A percentile compares a stretch with the other conserved stretches of the same genome.
phyloP scores from a whole-genome alignment of 2,113 vertebrate species.

The Pomatostomus ruficeps region DNA sequence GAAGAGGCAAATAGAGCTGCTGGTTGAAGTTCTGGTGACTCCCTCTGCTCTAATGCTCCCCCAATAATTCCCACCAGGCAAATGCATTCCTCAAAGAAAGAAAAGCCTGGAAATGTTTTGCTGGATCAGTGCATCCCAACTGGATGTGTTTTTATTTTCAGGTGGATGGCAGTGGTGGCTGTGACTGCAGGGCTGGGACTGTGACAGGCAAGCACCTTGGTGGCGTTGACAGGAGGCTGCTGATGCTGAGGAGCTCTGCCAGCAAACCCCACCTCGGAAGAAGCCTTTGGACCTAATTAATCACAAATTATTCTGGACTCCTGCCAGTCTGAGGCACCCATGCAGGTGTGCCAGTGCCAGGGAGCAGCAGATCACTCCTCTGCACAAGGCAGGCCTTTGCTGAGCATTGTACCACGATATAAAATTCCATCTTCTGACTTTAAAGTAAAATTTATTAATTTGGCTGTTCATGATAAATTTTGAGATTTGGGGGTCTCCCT shows the following conservation, averaged over 20 bases:
- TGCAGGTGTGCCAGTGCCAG: neutral
- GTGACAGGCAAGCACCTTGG: fast-evolving
- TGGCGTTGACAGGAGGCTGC: fast-evolving
- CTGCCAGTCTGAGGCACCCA: neutral
- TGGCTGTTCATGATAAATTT: neutral
- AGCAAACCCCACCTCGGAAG: neutral
- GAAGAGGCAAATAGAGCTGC: neutral
- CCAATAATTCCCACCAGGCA: neutral
- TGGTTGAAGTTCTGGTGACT: neutral
- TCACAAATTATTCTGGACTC: neutral
- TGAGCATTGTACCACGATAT: neutral
- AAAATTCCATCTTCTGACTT: neutral
- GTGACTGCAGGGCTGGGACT: neutral
- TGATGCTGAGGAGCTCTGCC: neutral
- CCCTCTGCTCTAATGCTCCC: neutral
- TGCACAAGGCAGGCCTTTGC: neutral
- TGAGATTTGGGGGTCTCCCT: neutral
- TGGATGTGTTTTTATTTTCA: neutral
- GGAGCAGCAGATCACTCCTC: neutral
- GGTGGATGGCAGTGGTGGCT: neutral
- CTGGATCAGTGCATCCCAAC: neutral
- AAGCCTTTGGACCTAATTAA: neutral
- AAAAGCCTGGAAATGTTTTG: fast-evolving
- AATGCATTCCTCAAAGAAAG: neutral
- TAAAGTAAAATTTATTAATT: neutral